Percentiles rank a stretch among this genome's conserved stretches.
These are phyloP conservation scores for Drosophila sucinea DNA, from an alignment of 1,140 invertebrate species.

Conservation along the genomic window DNA sequence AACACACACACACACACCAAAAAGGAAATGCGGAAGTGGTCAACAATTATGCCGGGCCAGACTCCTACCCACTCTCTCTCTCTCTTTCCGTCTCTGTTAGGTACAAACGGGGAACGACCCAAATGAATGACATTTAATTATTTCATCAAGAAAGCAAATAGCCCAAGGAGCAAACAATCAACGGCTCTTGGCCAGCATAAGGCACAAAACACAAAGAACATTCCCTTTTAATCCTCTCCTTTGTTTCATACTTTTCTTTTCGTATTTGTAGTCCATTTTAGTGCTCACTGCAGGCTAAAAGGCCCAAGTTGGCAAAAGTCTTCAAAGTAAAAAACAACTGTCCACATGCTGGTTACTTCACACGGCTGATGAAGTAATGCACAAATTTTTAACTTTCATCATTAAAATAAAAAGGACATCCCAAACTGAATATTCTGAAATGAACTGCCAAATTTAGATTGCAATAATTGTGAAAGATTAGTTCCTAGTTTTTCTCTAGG, in stretches of 20 bases:
- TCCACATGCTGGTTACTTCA: slow-evolving; percentile 7
- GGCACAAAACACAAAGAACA: slow-evolving; percentile 41
- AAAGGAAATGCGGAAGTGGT: slow-evolving; percentile 75
- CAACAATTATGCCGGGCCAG: slow-evolving; percentile 62
- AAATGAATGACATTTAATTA: slow-evolving; percentile 82
- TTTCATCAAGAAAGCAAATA: slow-evolving; percentile 81
- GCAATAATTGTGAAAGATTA: too few relatives aligned
- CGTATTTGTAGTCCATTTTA: slow-evolving; percentile 24
- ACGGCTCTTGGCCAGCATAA: slow-evolving; percentile 55
- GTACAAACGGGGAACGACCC: slow-evolving; percentile 58
- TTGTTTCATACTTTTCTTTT: not conserved
- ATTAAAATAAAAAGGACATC: too few relatives aligned
- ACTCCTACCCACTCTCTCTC: not conserved
- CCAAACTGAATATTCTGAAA: too few relatives aligned
- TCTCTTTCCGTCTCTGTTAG: not conserved
- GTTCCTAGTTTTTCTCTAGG: too few relatives aligned
- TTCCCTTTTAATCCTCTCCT: slow-evolving; percentile 14
- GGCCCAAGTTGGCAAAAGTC: slow-evolving; percentile 1
- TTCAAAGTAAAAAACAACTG: not conserved
- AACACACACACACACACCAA: slow-evolving; percentile 10
- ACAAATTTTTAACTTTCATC: too few relatives aligned
- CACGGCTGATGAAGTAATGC: not conserved
- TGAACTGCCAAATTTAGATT: too few relatives aligned
- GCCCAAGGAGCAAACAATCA: slow-evolving; percentile 76
- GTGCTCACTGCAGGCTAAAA: slow-evolving; percentile 27